phyloP scores from a whole-genome alignment of 2,888 invertebrate genomes.

The Agrilus biguttatus region DNA sequence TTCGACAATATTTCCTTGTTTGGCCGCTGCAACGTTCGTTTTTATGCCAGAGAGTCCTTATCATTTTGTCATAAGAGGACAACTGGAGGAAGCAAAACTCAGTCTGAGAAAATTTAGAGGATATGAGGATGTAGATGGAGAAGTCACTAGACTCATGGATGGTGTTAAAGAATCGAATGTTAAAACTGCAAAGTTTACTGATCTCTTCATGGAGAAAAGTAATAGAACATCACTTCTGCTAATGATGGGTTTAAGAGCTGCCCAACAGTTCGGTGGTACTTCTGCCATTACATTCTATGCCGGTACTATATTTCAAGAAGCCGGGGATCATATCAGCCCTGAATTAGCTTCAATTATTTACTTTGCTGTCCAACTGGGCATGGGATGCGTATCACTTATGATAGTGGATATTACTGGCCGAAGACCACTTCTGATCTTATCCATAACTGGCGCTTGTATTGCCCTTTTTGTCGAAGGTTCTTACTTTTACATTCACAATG shows the following conservation, averaged over 20 bases:
- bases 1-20: constrained; percentile 40
- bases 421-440: constrained; percentile 43
- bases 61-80: constrained; percentile 25
- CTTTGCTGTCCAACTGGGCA: constrained; percentile 39
- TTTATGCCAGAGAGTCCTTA: constrained; percentile 53
- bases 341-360: constrained; percentile 41
- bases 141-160: constrained; percentile 19
- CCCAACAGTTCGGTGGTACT: constrained; percentile 46
- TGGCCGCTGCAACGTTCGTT: constrained; percentile 40
- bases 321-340: constrained; percentile 29
- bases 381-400: constrained; percentile 38
- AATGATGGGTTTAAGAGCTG: constrained; percentile 41
- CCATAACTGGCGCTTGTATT: constrained; percentile 26
- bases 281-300: constrained; percentile 45
- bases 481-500: constrained; percentile 28
- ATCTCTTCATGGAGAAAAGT: constrained; percentile 37
- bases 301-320: constrained; percentile 41
- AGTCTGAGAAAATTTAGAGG: constrained; percentile 43
- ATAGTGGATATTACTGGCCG: constrained; percentile 48
- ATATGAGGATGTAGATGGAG: constrained; percentile 33
- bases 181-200: constrained; percentile 34
- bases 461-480: constrained; percentile 25
- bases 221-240: constrained; percentile 47
- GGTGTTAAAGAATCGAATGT: constrained; percentile 21
- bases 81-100: constrained; percentile 29